phyloP scores from a whole-genome alignment of 2,113 vertebrate species.

The Callithrix jacchus region DNA sequence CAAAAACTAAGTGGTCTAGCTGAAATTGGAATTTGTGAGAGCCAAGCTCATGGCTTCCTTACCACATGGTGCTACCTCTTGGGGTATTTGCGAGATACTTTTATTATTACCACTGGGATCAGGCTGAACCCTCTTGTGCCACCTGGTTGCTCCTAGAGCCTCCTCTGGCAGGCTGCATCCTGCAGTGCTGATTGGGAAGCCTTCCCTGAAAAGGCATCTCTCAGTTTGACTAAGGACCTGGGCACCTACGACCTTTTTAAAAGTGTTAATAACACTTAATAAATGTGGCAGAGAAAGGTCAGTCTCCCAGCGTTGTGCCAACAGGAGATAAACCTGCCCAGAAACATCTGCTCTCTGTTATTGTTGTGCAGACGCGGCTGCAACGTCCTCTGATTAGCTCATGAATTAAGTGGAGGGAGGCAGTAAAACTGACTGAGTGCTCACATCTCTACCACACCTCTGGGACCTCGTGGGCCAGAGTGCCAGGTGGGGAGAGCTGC shows the following conservation, averaged over 20 bases:
- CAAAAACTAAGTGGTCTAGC: background rate
- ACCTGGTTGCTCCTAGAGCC: background rate
- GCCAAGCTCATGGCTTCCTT: background rate
- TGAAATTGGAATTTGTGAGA: background rate
- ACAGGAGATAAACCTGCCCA: constrained; percentile 36
- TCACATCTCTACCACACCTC: background rate
- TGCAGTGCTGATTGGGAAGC: background rate
- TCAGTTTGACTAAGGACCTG: background rate
- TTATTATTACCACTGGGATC: background rate
- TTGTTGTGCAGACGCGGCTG: constrained; percentile 29
- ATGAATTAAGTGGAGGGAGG: background rate
- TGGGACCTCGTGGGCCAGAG: background rate
- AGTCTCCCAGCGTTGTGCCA: constrained; percentile 33
- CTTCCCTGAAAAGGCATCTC: background rate
- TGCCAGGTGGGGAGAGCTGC: background rate
- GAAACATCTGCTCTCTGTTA: constrained; percentile 66
- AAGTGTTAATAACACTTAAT: background rate
- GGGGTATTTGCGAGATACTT: background rate
- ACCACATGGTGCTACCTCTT: background rate
- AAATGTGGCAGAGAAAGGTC: constrained; percentile 62
- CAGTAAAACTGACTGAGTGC: background rate
- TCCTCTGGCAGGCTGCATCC: background rate
- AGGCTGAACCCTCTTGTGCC: background rate
- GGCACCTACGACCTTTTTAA: background rate
- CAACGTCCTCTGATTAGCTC: background rate